Conservation (phyloP, 2,797 vertebrate species). For the Betta splendens region DNA sequence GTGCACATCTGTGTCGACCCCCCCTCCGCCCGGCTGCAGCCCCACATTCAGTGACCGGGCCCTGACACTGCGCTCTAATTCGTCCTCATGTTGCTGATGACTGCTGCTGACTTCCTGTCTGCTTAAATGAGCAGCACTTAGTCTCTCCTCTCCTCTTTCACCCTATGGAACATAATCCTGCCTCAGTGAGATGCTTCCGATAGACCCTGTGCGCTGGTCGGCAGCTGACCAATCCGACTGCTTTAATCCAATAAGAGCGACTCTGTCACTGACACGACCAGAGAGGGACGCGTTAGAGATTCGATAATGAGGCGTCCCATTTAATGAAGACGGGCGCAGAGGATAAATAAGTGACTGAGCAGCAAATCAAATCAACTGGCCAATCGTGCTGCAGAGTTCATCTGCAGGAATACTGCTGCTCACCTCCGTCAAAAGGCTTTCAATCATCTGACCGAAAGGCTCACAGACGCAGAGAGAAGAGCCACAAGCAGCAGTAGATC, state of each 20-base stretch:
- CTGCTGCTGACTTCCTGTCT: constrained; percentile 53
- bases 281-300: constrained; percentile 42
- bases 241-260: constrained; percentile 62
- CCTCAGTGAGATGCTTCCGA: constrained; percentile 40
- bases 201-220: constrained; percentile 4
- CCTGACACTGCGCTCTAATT: constrained; percentile 5
- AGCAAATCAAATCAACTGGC: constrained; percentile 68
- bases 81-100: constrained; percentile 33
- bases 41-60: too few relatives aligned
- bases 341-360: constrained; percentile 70
- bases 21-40: not conserved
- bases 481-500: not conserved
- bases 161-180: constrained; percentile 60
- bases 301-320: constrained; percentile 69
- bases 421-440: constrained; percentile 54
- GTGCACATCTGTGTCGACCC: not conserved
- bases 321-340: constrained; percentile 65
- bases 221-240: constrained; percentile 41
- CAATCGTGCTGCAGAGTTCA: constrained; percentile 39
- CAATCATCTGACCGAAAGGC: constrained; percentile 51
- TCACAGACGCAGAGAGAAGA: not conserved
- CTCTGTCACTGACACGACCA: constrained; percentile 37
- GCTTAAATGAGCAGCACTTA: constrained; percentile 55
- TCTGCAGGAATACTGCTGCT: constrained; percentile 43
- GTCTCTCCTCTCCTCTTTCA: constrained; percentile 36